Evolutionary conservation across 2,888 invertebrate species (phyloP).

Genomic region (Beris chalybata): DNA sequence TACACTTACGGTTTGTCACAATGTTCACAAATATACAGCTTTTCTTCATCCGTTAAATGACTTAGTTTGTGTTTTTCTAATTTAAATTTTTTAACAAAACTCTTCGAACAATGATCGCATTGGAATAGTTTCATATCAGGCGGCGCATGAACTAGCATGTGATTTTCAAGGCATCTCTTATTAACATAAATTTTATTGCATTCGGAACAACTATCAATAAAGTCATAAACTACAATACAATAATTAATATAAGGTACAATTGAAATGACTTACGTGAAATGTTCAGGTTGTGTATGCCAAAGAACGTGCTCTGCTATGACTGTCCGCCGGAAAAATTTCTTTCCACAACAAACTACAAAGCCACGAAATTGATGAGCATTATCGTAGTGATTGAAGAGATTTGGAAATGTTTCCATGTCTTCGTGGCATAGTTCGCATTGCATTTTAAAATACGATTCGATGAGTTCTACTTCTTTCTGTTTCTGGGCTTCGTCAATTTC

Average conservation of each 20-base stretch:
- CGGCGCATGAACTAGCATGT: conserved; percentile 41
- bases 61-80: conserved; percentile 42
- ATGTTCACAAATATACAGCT: conserved; percentile 46
- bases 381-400: conserved; percentile 41
- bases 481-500: conserved; percentile 28
- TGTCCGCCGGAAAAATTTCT: conserved; percentile 39
- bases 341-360: conserved; percentile 42
- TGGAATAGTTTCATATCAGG: conserved; percentile 37
- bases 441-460: conserved; percentile 38
- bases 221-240: neutral
- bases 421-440: conserved; percentile 41
- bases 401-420: conserved; percentile 29
- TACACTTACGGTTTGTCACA: conserved; percentile 49
- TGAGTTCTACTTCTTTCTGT: conserved; percentile 29
- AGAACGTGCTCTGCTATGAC: conserved; percentile 42
- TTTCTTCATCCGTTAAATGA: conserved; percentile 40
- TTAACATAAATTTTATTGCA: conserved; percentile 39
- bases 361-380: conserved; percentile 40
- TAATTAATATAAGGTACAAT: neutral
- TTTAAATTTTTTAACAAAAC: conserved; percentile 42
- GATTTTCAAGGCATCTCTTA: conserved; percentile 40
- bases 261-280: conserved; percentile 35
- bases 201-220: conserved; percentile 35
- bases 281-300: conserved; percentile 42
- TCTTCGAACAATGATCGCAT: conserved; percentile 43